Conservation (phyloP, 37 sponge, comb jelly and placozoan species). For the Bolinopsis microptera region DNA sequence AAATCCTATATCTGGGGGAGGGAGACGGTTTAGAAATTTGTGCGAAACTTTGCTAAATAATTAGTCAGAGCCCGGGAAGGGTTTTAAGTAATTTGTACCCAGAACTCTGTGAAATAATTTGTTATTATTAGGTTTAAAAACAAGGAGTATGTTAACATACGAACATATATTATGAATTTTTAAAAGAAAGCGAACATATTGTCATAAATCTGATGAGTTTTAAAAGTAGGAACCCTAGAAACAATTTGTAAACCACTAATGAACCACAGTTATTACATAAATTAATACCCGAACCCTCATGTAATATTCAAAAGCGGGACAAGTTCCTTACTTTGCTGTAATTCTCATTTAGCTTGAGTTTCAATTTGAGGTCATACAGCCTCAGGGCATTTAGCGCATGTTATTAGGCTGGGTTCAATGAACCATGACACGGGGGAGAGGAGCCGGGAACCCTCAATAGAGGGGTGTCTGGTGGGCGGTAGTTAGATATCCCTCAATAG, state of each 20-base stretch:
- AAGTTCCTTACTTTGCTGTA: too few relatives aligned
- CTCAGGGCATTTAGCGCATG: neutral
- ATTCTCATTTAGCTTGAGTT: neutral
- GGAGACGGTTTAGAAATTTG: neutral
- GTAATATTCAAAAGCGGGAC: too few relatives aligned
- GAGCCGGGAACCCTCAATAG: too few relatives aligned
- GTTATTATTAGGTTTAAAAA: neutral
- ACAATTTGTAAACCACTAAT: too few relatives aligned
- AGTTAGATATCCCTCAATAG: neutral
- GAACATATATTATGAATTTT: neutral
- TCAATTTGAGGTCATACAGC: neutral
- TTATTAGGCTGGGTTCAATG: neutral
- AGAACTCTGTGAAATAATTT: too few relatives aligned
- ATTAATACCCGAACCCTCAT: too few relatives aligned
- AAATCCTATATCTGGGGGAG: constrained; percentile 59
- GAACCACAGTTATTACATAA: too few relatives aligned
- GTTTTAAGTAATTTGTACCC: too few relatives aligned
- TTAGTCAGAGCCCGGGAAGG: too few relatives aligned
- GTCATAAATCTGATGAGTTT: neutral
- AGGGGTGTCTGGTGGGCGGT: neutral
- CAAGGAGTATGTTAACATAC: neutral
- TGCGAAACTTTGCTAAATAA: neutral
- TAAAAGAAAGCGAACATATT: neutral
- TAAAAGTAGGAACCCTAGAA: neutral
- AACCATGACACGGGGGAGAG: neutral